Conservation (phyloP, 2,888 invertebrate species). For the Hydropsyche betteni region DNA sequence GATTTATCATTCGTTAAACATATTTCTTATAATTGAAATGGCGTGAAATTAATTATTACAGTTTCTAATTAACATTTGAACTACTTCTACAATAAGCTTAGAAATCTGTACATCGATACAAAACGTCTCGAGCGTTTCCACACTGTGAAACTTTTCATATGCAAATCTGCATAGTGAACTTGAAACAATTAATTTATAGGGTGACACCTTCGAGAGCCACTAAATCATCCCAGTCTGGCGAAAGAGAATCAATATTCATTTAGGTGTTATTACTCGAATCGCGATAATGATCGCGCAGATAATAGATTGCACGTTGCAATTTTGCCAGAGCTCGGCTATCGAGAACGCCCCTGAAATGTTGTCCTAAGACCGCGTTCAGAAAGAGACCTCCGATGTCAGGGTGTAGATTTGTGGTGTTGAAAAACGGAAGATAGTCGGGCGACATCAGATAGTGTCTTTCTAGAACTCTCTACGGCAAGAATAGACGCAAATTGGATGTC, state of each 20-base stretch:
- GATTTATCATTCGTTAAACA: neutral
- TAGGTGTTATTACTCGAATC: constrained; percentile 30
- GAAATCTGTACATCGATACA: neutral
- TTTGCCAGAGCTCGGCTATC: constrained; percentile 19
- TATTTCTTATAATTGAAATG: constrained; percentile 14
- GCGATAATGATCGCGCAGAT: constrained; percentile 33
- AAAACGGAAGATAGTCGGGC: constrained; percentile 23
- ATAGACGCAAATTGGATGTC: constrained; percentile 20
- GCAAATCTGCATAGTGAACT: too few species aligned
- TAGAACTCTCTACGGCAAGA: neutral
- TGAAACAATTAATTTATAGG: too few species aligned
- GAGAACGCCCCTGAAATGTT: constrained; percentile 34
- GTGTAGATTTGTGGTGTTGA: constrained; percentile 15
- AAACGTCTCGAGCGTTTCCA: too few species aligned
- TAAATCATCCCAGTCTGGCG: neutral
- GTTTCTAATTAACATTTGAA: constrained; percentile 2
- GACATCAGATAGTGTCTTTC: constrained; percentile 20
- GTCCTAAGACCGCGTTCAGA: neutral
- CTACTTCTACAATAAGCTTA: neutral
- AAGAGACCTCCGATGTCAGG: constrained; percentile 22
- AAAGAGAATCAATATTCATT: constrained; percentile 36
- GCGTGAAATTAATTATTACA: constrained; percentile 7
- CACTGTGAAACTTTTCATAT: too few species aligned
- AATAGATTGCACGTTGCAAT: constrained; percentile 31
- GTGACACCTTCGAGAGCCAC: too few species aligned